phyloP scores from a whole-genome alignment of 1,140 invertebrate species.

The Heliconius congener region DNA sequence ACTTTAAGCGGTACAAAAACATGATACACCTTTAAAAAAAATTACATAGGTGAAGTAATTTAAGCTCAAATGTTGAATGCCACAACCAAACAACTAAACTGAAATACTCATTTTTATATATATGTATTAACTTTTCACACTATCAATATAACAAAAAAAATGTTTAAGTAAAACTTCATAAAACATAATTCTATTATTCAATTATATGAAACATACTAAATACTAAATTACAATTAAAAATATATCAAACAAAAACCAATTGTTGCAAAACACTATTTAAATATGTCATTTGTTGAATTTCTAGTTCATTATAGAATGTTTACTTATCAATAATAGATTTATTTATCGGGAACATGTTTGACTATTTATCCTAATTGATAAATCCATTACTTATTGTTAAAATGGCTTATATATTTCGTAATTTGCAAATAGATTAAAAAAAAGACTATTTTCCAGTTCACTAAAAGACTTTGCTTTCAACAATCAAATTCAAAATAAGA shows the following conservation, averaged over 20 bases:
- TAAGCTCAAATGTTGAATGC: too few species aligned
- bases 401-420: slow-evolving; percentile 2
- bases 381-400: slow-evolving; percentile 9
- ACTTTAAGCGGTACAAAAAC: neutral
- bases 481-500: neutral
- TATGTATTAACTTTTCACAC: too few species aligned
- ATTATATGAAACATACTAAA: neutral
- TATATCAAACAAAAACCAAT: neutral
- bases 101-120: too few species aligned
- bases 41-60: too few species aligned
- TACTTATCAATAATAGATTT: neutral
- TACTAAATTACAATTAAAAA: neutral
- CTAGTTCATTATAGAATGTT: neutral
- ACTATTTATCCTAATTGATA: slow-evolving; percentile 6
- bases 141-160: too few species aligned
- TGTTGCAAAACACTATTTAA: neutral
- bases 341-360: neutral
- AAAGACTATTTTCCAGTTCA: neutral
- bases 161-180: neutral
- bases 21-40: neutral
- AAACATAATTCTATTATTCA: neutral
- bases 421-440: neutral
- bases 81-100: too few species aligned
- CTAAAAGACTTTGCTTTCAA: neutral
- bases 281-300: neutral